Evolutionary conservation across 2,113 vertebrate species (phyloP), one percentile per base, ranked within the genome.

Genomic region (Antechinus stuartii): DNA sequence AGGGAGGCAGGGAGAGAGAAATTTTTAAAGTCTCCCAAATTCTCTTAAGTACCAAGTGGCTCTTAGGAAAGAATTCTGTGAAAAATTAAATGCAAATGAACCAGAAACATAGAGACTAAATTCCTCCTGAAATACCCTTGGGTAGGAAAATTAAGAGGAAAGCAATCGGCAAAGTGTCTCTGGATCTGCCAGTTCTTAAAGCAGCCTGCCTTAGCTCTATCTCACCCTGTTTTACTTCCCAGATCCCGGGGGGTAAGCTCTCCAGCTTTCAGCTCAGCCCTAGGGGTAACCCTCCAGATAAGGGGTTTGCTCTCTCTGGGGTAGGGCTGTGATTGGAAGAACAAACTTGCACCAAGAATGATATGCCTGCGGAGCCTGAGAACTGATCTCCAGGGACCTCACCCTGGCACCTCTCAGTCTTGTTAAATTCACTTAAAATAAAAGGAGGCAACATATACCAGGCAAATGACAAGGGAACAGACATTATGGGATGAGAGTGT

Each of bases 381-480:
- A 50, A 27, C 49, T 95, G 23, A 46, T 93, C 95, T 96, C 95
- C 49, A 57, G 96, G 91, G 96, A 95, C 30, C 50, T 90, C 84
- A 92, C 91, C 47, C 53, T 94, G 94, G 94, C 96, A 94, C 93
- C 92, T 96, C 96, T 97, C 93, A 94, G 94, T 90, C 7, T 47
- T 96, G 92, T 96, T 97, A 92, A 96, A 95, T 93, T 97, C 94
- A 94, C 94, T 97, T 95, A 95, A 94, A 94, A 96, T 96, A 96
- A 96, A 96, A 95, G 93, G 26, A 47, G n/a, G 68, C 35, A 42
- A 23, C 19, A 7, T 84, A 95, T 93, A 92, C 94, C 92, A 68
- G 94, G 95, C 93, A 92, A 91, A 96, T 94, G 94, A 96, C 96
- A 96, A 94, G 95, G 91, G 92, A 96, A 95, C 91, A 94, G 91